Evolutionary conservation across 1,140 invertebrate species (phyloP).

Genomic region (Phthorimaea operculella): DNA sequence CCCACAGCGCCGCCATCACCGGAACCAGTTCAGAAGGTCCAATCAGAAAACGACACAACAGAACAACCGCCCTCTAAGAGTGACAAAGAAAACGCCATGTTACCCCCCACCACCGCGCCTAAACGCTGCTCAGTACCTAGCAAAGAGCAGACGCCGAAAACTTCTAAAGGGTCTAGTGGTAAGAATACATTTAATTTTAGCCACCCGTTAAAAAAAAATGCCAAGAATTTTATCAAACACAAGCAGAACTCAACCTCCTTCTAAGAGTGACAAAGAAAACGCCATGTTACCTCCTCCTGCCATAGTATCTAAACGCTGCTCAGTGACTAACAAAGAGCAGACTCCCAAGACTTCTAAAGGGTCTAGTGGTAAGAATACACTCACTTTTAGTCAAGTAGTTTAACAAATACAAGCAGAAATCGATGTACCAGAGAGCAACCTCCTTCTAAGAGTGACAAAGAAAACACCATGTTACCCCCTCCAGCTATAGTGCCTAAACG

Average conservation of each 20-base stretch:
- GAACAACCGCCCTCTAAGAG: not conserved
- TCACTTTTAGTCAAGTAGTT: too few species aligned
- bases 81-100: conserved; percentile 19
- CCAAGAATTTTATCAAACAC: too few species aligned
- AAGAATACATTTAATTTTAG: too few species aligned
- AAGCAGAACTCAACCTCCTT: too few species aligned
- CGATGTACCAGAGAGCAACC: not conserved
- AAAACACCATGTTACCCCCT: conserved; percentile 22
- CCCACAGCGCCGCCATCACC: conserved; percentile 27
- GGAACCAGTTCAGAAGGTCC: conserved; percentile 5
- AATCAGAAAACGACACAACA: too few species aligned
- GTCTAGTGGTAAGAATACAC: too few species aligned
- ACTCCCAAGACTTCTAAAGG: conserved; percentile 29
- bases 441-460: not conserved
- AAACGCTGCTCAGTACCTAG: conserved; percentile 22
- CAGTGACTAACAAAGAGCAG: conserved; percentile 27
- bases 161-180: not conserved
- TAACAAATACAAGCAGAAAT: too few species aligned
- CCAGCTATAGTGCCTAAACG: conserved; percentile 12
- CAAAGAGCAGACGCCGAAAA: conserved; percentile 38
- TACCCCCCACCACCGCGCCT: conserved; percentile 12
- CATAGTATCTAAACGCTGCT: conserved; percentile 20
- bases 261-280: not conserved
- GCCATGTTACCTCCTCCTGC: conserved; percentile 21
- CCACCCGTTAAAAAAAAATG: too few species aligned